phyloP scores from a whole-genome alignment of 2,113 vertebrate genomes.

The Cheirogaleus medius region DNA sequence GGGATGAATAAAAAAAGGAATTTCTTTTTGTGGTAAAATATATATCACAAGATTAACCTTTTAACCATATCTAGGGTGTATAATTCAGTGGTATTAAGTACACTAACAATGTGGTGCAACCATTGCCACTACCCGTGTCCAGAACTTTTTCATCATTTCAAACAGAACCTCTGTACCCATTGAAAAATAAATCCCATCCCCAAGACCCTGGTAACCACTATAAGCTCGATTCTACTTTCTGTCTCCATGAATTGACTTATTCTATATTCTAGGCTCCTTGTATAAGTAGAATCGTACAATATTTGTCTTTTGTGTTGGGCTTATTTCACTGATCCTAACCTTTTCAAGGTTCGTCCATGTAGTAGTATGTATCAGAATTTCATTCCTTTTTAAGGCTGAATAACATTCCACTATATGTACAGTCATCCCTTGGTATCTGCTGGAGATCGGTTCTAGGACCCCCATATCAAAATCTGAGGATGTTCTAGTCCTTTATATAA shows the following conservation, averaged over 20 bases:
- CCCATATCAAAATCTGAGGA: neutral
- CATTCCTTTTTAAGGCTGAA: neutral
- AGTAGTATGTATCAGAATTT: neutral
- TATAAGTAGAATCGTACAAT: neutral
- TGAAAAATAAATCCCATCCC: neutral
- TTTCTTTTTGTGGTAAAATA: neutral
- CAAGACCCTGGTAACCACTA: neutral
- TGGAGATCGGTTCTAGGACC: neutral
- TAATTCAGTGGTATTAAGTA: neutral
- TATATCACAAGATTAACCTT: neutral
- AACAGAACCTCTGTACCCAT: neutral
- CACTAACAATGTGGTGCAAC: neutral
- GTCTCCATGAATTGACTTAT: conserved; percentile 12
- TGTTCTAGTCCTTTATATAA: neutral
- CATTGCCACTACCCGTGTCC: neutral
- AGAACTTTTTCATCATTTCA: neutral
- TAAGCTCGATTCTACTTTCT: neutral
- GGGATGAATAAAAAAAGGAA: neutral
- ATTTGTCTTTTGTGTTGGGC: neutral
- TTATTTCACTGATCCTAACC: neutral
- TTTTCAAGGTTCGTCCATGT: neutral
- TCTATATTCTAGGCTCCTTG: neutral
- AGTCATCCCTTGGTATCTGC: neutral
- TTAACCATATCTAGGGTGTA: neutral
- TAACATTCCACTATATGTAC: neutral